phyloP scores from a whole-genome alignment of 2,888 invertebrate species.

The Philhelius pedissequus region DNA sequence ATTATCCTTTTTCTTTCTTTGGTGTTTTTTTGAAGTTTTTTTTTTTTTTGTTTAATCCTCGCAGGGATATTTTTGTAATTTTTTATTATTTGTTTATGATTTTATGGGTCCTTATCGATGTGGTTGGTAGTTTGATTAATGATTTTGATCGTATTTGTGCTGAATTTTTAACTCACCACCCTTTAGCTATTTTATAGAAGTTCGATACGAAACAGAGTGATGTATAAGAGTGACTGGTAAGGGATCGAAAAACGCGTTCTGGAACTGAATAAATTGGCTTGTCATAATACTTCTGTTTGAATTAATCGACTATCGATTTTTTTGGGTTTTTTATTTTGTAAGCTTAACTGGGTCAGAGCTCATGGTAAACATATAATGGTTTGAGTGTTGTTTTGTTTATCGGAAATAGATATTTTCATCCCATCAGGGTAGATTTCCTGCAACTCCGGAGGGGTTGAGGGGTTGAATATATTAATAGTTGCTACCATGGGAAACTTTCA shows the following conservation, averaged over 20 bases:
- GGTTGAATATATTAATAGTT: neutral
- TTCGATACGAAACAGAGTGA: neutral
- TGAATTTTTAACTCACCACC: conserved; percentile 10
- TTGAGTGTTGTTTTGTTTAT: neutral
- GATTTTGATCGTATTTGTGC: conserved; percentile 22
- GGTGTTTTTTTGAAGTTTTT: neutral
- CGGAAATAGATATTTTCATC: conserved; percentile 11
- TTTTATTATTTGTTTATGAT: neutral
- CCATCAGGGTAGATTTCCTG: neutral
- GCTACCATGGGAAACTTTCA: neutral
- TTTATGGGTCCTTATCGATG: conserved; percentile 12
- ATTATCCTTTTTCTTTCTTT: conserved; percentile 30
- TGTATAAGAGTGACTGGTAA: neutral
- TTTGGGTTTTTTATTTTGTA: neutral
- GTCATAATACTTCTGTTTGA: conserved; percentile 49
- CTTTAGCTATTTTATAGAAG: conserved; percentile 22
- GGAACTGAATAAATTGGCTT: conserved; percentile 34
- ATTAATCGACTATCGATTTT: conserved; percentile 58
- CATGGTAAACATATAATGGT: neutral
- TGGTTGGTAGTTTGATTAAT: conserved; percentile 57
- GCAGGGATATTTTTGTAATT: conserved; percentile 21
- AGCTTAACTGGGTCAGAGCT: conserved; percentile 34
- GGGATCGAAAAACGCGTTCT: neutral
- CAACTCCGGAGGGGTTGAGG: neutral
- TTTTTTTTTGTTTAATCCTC: neutral